Evolutionary conservation across 2,113 vertebrate genomes (phyloP).

Genomic region (Zapus hudsonius): DNA sequence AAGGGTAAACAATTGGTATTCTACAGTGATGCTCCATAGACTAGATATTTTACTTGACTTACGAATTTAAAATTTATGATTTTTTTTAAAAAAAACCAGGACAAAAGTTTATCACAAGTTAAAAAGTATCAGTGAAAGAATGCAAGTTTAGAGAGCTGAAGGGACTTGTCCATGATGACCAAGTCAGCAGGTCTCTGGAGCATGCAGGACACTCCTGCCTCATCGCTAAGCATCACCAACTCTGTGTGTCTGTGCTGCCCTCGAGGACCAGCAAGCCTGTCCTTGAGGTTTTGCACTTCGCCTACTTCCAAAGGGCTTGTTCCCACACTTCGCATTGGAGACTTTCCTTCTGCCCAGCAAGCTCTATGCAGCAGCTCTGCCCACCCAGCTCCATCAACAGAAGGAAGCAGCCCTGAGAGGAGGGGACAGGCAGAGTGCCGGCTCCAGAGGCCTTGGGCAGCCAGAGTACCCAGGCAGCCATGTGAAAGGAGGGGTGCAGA

Average conservation of each 20-base stretch:
- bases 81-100: too few species aligned
- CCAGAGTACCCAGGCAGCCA: neutral
- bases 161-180: neutral
- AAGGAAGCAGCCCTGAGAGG: too few species aligned
- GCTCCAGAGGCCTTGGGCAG: neutral
- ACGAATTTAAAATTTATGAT: neutral
- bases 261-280: fast-evolving
- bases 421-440: neutral
- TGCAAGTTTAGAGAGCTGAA: neutral
- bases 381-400: neutral
- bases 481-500: neutral
- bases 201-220: neutral
- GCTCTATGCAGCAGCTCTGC: neutral
- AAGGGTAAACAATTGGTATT: neutral
- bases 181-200: neutral
- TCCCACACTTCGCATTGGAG: neutral
- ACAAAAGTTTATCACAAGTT: neutral
- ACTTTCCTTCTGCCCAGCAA: neutral
- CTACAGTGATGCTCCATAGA: neutral
- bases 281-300: neutral
- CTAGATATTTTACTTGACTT: neutral
- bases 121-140: neutral
- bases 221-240: fast-evolving
- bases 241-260: neutral
- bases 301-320: neutral